Conservation (phyloP, 2,888 invertebrate species). For the Caenorhabditis sp. region DNA sequence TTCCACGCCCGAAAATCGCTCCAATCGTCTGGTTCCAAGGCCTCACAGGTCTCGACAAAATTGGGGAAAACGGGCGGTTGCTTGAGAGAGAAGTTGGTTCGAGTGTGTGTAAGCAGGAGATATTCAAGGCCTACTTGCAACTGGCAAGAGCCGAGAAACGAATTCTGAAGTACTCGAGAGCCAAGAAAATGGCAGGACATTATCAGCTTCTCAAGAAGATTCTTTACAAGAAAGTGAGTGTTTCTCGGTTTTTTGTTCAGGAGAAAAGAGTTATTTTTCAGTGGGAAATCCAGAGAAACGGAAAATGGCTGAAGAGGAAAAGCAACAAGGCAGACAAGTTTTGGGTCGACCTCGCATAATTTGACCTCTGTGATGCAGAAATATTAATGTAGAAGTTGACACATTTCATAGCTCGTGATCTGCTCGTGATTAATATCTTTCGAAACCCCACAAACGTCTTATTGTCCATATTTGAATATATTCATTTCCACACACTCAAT, state of each 20-base stretch:
- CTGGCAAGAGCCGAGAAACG: slow-evolving; percentile 16
- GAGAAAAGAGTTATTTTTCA: slow-evolving; percentile 3
- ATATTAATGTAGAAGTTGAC: no score
- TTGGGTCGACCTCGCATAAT: slow-evolving; percentile 25
- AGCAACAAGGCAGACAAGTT: slow-evolving; percentile 52
- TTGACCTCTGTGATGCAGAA: no score
- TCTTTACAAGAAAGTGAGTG: slow-evolving; percentile 33
- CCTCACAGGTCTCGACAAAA: slow-evolving; percentile 20
- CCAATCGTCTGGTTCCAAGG: slow-evolving; percentile 33
- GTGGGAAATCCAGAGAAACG: slow-evolving; percentile 45
- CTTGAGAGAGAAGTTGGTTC: not conserved
- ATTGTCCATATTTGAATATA: no score
- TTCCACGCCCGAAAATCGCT: no score
- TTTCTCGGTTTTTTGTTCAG: not conserved
- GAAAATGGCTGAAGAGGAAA: slow-evolving; percentile 35
- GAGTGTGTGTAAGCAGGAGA: slow-evolving; percentile 40
- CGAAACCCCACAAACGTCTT: not conserved
- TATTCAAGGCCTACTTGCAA: slow-evolving; percentile 35
- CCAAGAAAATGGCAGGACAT: slow-evolving; percentile 46
- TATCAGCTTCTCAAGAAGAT: slow-evolving; percentile 36
- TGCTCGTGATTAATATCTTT: no score
- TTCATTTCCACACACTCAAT: no score
- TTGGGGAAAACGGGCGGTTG: slow-evolving; percentile 16
- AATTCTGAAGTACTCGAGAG: slow-evolving; percentile 38
- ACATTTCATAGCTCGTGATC: no score